Base-by-base conservation (phyloP, 2,888 invertebrate genomes). In the Acleris cristana region DNA sequence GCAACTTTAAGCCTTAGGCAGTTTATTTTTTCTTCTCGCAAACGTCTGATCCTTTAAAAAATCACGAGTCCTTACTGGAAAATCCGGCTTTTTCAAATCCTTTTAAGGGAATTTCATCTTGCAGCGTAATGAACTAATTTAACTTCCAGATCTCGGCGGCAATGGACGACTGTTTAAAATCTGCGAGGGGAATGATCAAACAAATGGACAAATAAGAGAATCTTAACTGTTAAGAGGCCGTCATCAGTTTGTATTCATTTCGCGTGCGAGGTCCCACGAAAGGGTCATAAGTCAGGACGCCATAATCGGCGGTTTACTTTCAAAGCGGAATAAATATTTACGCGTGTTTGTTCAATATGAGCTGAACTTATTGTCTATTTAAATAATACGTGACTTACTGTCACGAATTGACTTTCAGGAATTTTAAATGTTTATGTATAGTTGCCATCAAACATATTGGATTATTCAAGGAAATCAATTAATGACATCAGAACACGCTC, bases 51-150 rank as follows among this genome's bases (percentile, higher is more conserved):
- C 44, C 19, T 58, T 58, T 48, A 54, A 67, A 62, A 67, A 58
- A 54, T 52, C 67, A 58, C 57, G 48, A 53, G 64, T 44, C 18
- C 45, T 62, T 52, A 30, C 52, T 54, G 40, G 57, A 58, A 62
- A 67, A 63, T 67, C 67, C 67, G 58, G 67, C 63, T 63, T 69
- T 67, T 54, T 64, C 49, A 65, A 65, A 49, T 71, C 69, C 71
- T 71, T 70, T 70, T 65, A 70, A 70, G 66, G 72, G 72, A 76
- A 77, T 75, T 77, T 75, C 64, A 73, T 74, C 70, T 73, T 58
- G 69, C 69, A 71, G 73, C 75, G 73, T 81, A 85, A 82, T 79
- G 75, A 84, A 80, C 79, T 82, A 82, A 83, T 84, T 85, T 79
- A 75, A 74, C 75, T 82, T 71, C 71, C 74, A 73, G 77, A 78